phyloP scores from a whole-genome alignment of 2,113 vertebrate species.

The Blennius ocellaris region DNA sequence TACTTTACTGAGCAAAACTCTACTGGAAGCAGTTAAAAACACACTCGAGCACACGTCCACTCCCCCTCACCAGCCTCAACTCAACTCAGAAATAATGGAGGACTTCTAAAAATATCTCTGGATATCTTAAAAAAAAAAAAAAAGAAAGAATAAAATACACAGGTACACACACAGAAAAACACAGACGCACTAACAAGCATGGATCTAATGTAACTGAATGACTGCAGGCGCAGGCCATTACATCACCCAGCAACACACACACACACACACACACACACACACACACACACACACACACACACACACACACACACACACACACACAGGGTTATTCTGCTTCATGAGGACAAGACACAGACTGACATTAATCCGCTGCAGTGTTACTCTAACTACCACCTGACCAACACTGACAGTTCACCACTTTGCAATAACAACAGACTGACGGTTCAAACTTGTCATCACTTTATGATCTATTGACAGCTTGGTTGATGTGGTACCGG shows the following conservation, averaged over 20 bases:
- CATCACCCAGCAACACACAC: constrained; percentile 41
- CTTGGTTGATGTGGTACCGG: no score
- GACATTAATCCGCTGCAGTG: no score
- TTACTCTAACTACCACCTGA: no score
- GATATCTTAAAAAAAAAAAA: background rate
- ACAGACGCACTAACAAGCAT: constrained; percentile 4
- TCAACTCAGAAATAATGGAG: background rate
- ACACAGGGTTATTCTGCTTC: no score
- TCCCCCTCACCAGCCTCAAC: background rate
- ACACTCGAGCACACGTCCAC: background rate
- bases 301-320: constrained; percentile 15
- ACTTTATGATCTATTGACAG: no score
- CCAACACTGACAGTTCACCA: no score
- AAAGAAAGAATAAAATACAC: constrained; percentile 16
- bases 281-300: constrained; percentile 13
- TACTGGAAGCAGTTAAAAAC: background rate
- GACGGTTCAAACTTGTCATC: no score
- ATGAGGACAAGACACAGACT: no score
- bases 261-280: background rate
- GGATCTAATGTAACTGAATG: constrained; percentile 45
- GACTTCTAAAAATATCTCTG: constrained; percentile 31
- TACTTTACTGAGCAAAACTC: background rate
- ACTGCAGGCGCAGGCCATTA: constrained; percentile 59
- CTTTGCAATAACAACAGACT: no score
- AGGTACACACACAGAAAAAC: background rate